phyloP scores from a whole-genome alignment of 2,888 invertebrate species.

The Aethes cnicana region DNA sequence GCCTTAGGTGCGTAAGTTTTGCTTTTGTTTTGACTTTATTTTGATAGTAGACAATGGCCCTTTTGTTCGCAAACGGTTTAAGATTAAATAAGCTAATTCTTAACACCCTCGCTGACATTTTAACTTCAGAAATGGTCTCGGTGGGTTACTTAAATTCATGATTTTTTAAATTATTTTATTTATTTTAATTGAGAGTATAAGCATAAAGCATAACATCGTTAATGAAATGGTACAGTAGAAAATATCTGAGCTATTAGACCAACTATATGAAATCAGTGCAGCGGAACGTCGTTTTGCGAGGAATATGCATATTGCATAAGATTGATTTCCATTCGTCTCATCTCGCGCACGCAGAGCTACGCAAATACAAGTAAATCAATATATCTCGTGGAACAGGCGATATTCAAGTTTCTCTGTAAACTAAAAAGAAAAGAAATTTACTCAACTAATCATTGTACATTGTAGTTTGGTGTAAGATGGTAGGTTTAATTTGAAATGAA shows the following conservation, averaged over 20 bases:
- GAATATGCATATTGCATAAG: conserved; percentile 51
- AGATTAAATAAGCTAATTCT: no score
- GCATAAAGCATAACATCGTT: not conserved
- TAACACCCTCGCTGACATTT: no score
- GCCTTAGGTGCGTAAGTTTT: conserved; percentile 16
- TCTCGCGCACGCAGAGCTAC: conserved; percentile 35
- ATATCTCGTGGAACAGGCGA: not conserved
- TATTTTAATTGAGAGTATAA: not conserved
- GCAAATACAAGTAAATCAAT: conserved; percentile 9
- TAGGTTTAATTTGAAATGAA: no score
- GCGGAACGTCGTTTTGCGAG: conserved; percentile 40
- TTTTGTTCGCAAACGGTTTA: not conserved
- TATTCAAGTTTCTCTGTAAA: not conserved
- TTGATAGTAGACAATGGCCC: conserved; percentile 7
- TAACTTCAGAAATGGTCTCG: no score
- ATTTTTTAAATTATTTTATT: not conserved
- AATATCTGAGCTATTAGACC: conserved; percentile 35
- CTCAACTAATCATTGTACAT: no score
- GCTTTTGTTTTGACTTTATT: conserved; percentile 26
- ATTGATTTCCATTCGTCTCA: conserved; percentile 43
- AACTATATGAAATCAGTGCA: conserved; percentile 36
- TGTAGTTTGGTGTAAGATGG: no score
- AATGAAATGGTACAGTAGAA: conserved; percentile 22
- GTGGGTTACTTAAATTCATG: not conserved
- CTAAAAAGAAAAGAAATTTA: not conserved